phyloP scores from a whole-genome alignment of 35 echinoderm and acorn worm genomes.

The Ptychodera flava region DNA sequence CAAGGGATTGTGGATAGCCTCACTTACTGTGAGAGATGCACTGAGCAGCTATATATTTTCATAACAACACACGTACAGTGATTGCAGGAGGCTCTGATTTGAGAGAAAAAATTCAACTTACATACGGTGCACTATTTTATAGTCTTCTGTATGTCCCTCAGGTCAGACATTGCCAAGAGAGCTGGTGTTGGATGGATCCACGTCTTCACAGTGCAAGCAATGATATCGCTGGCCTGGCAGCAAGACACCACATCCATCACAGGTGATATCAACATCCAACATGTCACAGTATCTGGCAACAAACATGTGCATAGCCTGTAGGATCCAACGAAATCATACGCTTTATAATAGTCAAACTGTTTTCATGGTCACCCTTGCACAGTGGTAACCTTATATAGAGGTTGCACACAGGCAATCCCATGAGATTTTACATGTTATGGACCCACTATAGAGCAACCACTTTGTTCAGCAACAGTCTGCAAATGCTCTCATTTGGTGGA shows the following conservation, averaged over 20 bases:
- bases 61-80: too few relatives aligned
- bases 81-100: too few relatives aligned
- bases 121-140: conserved; percentile 80
- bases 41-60: too few relatives aligned
- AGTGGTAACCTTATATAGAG: too few relatives aligned
- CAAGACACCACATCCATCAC: conserved; percentile 68
- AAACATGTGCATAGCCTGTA: conserved; percentile 94
- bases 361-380: neutral
- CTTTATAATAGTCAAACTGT: conserved; percentile 7
- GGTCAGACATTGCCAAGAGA: conserved; percentile 82
- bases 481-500: too few relatives aligned
- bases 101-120: conserved; percentile 53
- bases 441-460: too few relatives aligned
- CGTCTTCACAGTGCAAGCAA: conserved; percentile 85
- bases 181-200: conserved; percentile 82
- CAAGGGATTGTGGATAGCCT: too few relatives aligned
- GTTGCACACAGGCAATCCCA: too few relatives aligned
- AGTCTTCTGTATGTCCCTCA: conserved; percentile 80
- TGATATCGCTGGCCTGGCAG: conserved; percentile 59
- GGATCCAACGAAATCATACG: neutral
- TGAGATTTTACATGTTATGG: too few relatives aligned
- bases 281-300: conserved; percentile 83
- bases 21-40: too few relatives aligned
- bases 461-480: too few relatives aligned
- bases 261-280: conserved; percentile 68